These are phyloP conservation scores for Calameuta pallipes DNA, from an alignment of 2,888 invertebrate genomes.

Conservation along the genomic window DNA sequence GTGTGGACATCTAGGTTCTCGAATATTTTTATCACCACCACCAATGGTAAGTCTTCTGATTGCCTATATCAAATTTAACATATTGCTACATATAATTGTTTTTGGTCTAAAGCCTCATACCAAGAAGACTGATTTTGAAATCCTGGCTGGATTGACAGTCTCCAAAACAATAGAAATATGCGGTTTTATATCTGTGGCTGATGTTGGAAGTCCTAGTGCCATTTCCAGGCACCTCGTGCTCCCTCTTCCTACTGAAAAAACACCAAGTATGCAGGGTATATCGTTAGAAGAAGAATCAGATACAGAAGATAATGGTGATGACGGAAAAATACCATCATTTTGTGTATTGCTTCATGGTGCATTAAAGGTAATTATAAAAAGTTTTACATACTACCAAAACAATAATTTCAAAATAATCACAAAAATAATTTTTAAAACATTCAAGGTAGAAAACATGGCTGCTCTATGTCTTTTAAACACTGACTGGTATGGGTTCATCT, in stretches of 20 bases:
- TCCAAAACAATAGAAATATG: constrained; percentile 83
- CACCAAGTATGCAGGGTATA: constrained; percentile 64
- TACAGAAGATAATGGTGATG: constrained; percentile 73
- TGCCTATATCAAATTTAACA: neutral
- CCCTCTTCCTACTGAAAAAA: constrained; percentile 72
- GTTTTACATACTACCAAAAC: constrained; percentile 5
- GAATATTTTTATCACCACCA: constrained; percentile 79
- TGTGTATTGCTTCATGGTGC: constrained; percentile 95
- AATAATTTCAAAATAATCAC: constrained; percentile 5
- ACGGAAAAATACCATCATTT: constrained; percentile 86
- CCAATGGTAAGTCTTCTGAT: constrained; percentile 70
- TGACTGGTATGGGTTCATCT: constrained; percentile 95
- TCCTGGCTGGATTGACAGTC: constrained; percentile 71
- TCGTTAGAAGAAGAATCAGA: constrained; percentile 68
- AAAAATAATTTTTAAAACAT: constrained; percentile 10
- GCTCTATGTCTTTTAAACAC: constrained; percentile 86
- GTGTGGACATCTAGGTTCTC: constrained; percentile 81
- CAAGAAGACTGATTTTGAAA: constrained; percentile 74
- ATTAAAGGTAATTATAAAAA: constrained; percentile 73
- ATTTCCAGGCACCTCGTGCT: constrained; percentile 90
- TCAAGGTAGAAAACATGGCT: constrained; percentile 87
- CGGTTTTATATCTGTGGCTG: constrained; percentile 88
- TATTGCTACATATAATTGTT: neutral
- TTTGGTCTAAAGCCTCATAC: constrained; percentile 67
- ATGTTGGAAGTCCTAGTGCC: constrained; percentile 90